These are phyloP conservation scores for Scleropages formosus DNA, from an alignment of 2,797 vertebrate species.

Conservation along the genomic window DNA sequence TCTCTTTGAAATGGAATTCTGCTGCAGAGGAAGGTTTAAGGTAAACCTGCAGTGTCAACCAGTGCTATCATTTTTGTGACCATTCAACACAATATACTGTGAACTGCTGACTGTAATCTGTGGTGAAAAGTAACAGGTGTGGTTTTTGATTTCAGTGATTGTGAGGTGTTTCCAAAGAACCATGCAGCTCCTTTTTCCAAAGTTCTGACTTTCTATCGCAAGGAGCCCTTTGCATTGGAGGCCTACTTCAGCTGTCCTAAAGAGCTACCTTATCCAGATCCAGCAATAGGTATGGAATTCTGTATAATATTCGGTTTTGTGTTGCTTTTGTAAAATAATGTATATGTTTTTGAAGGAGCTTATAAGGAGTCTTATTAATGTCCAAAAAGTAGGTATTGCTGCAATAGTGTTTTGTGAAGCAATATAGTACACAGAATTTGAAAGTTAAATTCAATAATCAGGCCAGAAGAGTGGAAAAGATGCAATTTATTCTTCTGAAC, in stretches of 20 bases:
- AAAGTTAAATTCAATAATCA: too few relatives aligned
- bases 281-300: slow-evolving; percentile 84
- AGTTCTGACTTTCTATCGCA: slow-evolving; percentile 93
- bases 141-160: slow-evolving; percentile 71
- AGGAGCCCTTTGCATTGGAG: slow-evolving; percentile 87
- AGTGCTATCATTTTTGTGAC: neutral
- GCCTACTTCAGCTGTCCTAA: slow-evolving; percentile 86
- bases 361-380: too few relatives aligned
- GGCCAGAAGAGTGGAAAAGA: too few relatives aligned
- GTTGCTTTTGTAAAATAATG: too few relatives aligned
- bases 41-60: slow-evolving; percentile 66
- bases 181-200: slow-evolving; percentile 93
- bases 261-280: slow-evolving; percentile 83
- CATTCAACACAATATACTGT: neutral
- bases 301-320: too few relatives aligned
- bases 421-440: too few relatives aligned
- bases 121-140: neutral
- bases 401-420: too few relatives aligned
- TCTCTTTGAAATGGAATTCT: slow-evolving; percentile 94
- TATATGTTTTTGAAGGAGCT: too few relatives aligned
- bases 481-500: too few relatives aligned
- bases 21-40: slow-evolving; percentile 87
- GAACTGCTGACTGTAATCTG: neutral
- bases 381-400: too few relatives aligned
- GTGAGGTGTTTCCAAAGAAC: slow-evolving; percentile 93